Evolutionary conservation across 1,140 invertebrate species (phyloP).

Genomic region (Laupala kohalensis): DNA sequence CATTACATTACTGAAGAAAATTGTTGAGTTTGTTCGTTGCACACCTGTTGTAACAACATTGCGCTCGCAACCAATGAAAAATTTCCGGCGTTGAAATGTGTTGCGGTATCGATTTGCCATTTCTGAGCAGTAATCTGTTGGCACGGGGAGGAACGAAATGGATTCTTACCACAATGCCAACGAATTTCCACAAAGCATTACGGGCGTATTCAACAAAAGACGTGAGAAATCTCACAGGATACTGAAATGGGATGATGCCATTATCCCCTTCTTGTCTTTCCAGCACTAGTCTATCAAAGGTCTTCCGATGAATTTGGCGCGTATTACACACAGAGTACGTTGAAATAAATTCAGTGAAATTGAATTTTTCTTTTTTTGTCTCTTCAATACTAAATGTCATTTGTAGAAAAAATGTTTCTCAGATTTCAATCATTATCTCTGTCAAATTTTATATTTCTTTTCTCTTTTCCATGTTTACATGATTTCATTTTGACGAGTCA

Average conservation of each 20-base stretch:
- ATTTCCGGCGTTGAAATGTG: not conserved
- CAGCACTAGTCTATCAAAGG: not conserved
- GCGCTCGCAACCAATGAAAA: not conserved
- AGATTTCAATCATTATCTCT: too few relatives aligned
- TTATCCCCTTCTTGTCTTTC: not conserved
- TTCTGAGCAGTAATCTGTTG: not conserved
- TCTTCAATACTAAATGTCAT: too few relatives aligned
- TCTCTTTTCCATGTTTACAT: too few relatives aligned
- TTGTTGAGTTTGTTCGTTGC: not conserved
- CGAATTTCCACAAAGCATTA: not conserved
- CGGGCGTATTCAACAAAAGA: not conserved
- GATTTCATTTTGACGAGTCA: too few relatives aligned
- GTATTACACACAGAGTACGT: too few relatives aligned
- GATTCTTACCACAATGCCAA: not conserved
- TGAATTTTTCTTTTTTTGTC: too few relatives aligned
- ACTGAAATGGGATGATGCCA: not conserved
- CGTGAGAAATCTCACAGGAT: not conserved
- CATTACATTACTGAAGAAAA: too few relatives aligned
- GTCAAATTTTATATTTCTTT: too few relatives aligned
- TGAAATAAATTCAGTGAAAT: too few relatives aligned
- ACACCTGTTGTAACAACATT: not conserved
- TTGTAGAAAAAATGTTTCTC: too few relatives aligned
- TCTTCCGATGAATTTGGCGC: too few relatives aligned
- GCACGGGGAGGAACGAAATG: not conserved
- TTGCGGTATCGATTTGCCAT: not conserved